phyloP scores from a whole-genome alignment of 2,888 invertebrate species.

The Cataglyphis livida region DNA sequence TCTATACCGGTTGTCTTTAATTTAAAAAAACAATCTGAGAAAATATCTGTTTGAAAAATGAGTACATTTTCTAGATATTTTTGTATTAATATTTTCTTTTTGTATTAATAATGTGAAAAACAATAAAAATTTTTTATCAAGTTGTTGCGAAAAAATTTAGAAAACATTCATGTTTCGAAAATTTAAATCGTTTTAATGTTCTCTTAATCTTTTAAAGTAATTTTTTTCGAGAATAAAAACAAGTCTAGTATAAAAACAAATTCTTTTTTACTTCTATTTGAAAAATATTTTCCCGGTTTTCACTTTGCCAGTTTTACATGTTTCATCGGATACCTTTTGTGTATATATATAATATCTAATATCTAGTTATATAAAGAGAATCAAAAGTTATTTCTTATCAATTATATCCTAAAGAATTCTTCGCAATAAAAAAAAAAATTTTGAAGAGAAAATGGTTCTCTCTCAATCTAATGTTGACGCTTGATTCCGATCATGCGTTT shows the following conservation, averaged over 20 bases:
- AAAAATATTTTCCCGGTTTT: neutral
- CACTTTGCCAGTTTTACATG: too few species aligned
- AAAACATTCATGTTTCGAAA: too few species aligned
- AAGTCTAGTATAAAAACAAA: neutral
- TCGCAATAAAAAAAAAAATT: neutral
- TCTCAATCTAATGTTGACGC: neutral
- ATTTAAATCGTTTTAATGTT: too few species aligned
- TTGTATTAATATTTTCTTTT: too few species aligned
- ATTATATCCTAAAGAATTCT: neutral
- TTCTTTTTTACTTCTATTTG: neutral
- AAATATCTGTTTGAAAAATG: too few species aligned
- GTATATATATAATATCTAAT: neutral
- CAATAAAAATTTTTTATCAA: too few species aligned
- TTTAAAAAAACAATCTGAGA: neutral
- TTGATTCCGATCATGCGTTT: slow-evolving; percentile 29
- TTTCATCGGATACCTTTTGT: neutral
- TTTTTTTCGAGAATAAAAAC: neutral
- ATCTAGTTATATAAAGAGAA: neutral
- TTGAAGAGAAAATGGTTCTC: neutral
- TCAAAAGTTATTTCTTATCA: neutral
- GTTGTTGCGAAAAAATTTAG: too few species aligned
- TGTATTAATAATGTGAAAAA: too few species aligned
- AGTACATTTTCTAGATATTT: too few species aligned
- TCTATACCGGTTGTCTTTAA: neutral
- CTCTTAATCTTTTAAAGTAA: neutral